Conservation (phyloP, 2,888 invertebrate genomes). For the Macrosiphum euphorbiae region DNA sequence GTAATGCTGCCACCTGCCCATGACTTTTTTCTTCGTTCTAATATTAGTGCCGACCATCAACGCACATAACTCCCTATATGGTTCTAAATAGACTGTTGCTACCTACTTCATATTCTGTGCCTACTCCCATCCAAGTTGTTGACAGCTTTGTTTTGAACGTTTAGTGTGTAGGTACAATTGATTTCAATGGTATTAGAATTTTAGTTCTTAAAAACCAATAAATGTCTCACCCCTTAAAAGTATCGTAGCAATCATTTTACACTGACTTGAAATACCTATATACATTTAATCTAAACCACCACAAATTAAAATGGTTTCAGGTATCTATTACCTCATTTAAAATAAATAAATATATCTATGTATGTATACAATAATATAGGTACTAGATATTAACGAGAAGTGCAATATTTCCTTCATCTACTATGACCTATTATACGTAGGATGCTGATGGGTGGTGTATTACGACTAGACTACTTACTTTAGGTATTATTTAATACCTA, state of each 20-base stretch:
- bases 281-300: background rate
- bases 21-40: background rate
- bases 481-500: background rate
- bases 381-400: slow-evolving; percentile 24
- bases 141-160: background rate
- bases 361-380: slow-evolving; percentile 49
- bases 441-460: background rate
- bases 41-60: background rate
- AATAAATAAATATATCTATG: slow-evolving; percentile 26
- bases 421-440: background rate
- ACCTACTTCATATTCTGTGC: background rate
- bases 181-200: background rate
- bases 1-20: background rate
- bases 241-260: background rate
- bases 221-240: background rate
- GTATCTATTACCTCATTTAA: background rate
- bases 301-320: background rate
- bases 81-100: background rate
- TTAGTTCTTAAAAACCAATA: background rate
- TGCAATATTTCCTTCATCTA: background rate
- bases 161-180: background rate
- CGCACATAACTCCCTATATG: background rate
- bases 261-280: background rate
- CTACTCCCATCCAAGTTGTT: background rate
- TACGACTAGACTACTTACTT: background rate